Evolutionary conservation across 2,888 invertebrate species (phyloP), one percentile per base, ranked within the genome.

Genomic region (Adelphocoris suturalis): DNA sequence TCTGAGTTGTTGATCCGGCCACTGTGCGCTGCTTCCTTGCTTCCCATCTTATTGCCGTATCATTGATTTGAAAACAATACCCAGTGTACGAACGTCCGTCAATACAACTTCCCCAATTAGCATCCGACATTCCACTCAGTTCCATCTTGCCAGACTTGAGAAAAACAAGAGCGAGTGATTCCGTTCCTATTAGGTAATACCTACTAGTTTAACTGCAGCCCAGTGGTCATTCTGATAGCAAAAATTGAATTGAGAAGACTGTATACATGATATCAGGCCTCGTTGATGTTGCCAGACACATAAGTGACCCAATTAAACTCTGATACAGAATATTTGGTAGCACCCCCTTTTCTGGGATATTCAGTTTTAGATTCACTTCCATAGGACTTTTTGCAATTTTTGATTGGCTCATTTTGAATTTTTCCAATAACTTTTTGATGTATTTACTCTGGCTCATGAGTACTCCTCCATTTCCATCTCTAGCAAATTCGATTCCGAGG

Each of bases 61-160:
- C 86, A 12, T 57, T 85, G 28, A 87, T 78, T 55, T 85, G 90
- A n/a, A n/a, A n/a, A n/a, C n/a, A n/a, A n/a, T n/a, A n/a, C 48
- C 91, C 91, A 12, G 91, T 91, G 55, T 89, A 91, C 0, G 91
- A 92, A 68, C 89, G 90, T 28, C 91, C 76, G 47, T 91, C 90
- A 4, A 52, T 52, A 47, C 76, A 75, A 27, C 27, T 47, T 46
- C 87, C 75, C 76, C 87, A 87, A 19, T 37, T 81, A 27, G 0
- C 27, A 55, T 85, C 86, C 61, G 47, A 48, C 11, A 12, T 5
- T 16, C 61, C 68, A 37, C 5, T 85, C 16, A 14, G 3, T 68
- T n/a, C 27, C 2, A 3, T 61, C 23, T n/a, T 55, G 3, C 27
- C n/a, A 19, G 12, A 4, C 3, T 37, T 81, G 37, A 9, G 5